Base-by-base conservation (phyloP, 2,113 vertebrate species). In the Brachionichthys hirsutus region DNA sequence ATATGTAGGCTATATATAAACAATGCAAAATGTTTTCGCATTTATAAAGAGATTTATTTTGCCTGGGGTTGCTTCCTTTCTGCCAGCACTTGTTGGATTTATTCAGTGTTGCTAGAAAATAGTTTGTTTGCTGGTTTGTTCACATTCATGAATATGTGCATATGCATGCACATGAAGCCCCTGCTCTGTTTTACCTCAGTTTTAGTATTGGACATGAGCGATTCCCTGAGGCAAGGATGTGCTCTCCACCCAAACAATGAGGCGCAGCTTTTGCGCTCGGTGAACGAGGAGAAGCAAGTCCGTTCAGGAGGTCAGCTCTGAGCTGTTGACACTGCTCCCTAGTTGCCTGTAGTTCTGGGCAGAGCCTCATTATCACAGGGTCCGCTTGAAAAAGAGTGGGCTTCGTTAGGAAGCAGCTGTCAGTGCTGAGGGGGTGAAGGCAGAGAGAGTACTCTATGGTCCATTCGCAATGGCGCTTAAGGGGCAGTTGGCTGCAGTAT, bases 371-470 rank as follows among this genome's bases (percentile, higher is more conserved):
- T 90, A 89, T 87, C 85, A 88, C 85, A 75, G 75, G 83, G 82
- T 80, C 86, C 80, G 83, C 84, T 83, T 85, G 83, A 81, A 78
- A 78, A 74, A 81, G 80, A 87, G 84, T 77, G 78, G 85, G 88
- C 78, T 88, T 90, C 83, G 84, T 91, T 91, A 88, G 85, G 80
- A 83, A 88, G 83, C 88, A 89, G 86, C 86, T 90, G 87, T 88
- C 87, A 87, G 78, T 83, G 87, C 77, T 78, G 69, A 87, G 82
- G 82, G 80, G 85, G 82, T 58, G 64, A 83, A 84, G 62, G 85
- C 63, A 75, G 81, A 84, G 81, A 83, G 85, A 87, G 82, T 71
- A 61, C 75, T 81, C 75, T 70, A 48, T 14, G 50, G 80, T 76
- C 86, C 70, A 54, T 81, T 80, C 44, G 18, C 77, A 80, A 67